phyloP scores from a whole-genome alignment of 2,888 invertebrate species.

The Thecophora atra region DNA sequence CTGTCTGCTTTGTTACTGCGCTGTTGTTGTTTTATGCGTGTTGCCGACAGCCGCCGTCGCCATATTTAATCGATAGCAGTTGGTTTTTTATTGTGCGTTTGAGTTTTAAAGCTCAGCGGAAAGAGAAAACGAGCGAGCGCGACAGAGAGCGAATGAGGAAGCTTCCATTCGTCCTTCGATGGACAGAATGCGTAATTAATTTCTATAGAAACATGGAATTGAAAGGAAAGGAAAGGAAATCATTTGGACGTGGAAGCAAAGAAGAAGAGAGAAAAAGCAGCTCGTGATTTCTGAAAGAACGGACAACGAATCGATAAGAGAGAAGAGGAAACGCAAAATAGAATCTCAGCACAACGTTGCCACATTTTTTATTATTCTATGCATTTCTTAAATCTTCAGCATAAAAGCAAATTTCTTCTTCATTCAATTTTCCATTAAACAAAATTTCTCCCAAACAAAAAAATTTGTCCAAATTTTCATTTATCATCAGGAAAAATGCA shows the following conservation, averaged over 20 bases:
- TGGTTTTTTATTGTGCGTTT: conserved; percentile 18
- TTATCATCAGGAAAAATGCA: no score
- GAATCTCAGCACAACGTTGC: no score
- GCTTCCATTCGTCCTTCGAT: conserved; percentile 33
- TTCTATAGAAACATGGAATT: neutral
- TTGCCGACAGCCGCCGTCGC: neutral
- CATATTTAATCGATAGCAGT: conserved; percentile 41
- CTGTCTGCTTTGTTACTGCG: neutral
- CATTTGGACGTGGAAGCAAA: neutral
- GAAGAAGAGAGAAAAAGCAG: no score
- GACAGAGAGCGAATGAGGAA: conserved; percentile 3
- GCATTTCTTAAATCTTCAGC: no score
- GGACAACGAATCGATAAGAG: no score
- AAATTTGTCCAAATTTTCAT: no score
- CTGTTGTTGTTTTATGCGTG: conserved; percentile 2
- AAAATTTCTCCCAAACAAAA: no score
- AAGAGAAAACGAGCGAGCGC: conserved; percentile 1
- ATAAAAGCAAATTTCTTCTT: no score
- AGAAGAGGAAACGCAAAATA: neutral
- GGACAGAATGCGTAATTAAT: conserved; percentile 30
- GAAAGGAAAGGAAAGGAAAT: neutral
- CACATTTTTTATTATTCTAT: no score
- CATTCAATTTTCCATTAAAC: no score
- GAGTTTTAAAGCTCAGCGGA: neutral
- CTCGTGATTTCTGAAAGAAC: no score